phyloP scores from a whole-genome alignment of 2,113 vertebrate species.

The Eudorcas thomsonii region DNA sequence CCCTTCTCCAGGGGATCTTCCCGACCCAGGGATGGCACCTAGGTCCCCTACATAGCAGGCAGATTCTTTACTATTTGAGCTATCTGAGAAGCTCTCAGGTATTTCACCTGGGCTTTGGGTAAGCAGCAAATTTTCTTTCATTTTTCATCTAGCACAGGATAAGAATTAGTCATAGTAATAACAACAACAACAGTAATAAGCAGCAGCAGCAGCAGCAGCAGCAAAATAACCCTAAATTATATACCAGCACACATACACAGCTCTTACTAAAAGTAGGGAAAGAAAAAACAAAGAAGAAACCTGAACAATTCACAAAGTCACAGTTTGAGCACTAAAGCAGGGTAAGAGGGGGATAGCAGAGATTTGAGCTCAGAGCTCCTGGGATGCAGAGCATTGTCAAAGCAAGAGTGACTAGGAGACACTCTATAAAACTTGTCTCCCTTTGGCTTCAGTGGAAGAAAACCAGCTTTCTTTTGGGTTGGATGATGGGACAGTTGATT shows the following conservation, averaged over 20 bases:
- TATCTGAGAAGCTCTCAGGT: neutral
- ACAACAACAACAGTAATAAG: neutral
- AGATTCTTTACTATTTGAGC: neutral
- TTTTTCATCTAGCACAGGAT: neutral
- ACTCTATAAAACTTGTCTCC: neutral
- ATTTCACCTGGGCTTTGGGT: neutral
- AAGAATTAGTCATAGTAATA: neutral
- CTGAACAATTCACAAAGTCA: neutral
- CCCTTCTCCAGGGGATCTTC: neutral
- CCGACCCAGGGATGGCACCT: neutral
- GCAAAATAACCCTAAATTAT: neutral
- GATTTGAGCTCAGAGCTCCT: neutral
- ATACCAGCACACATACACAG: neutral
- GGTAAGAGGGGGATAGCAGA: neutral
- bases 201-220: neutral
- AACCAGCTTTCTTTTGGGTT: neutral
- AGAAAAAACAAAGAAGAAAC: neutral
- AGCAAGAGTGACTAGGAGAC: neutral
- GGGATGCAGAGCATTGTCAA: neutral
- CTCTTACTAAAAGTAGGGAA: neutral
- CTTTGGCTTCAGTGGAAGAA: neutral
- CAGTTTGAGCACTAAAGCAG: neutral
- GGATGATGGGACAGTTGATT: neutral
- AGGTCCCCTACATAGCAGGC: neutral
- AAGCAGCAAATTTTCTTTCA: slow-evolving; percentile 24